These are phyloP conservation scores for Rhagoletis pomonella DNA, from an alignment of 1,140 invertebrate genomes.

Conservation along the genomic window DNA sequence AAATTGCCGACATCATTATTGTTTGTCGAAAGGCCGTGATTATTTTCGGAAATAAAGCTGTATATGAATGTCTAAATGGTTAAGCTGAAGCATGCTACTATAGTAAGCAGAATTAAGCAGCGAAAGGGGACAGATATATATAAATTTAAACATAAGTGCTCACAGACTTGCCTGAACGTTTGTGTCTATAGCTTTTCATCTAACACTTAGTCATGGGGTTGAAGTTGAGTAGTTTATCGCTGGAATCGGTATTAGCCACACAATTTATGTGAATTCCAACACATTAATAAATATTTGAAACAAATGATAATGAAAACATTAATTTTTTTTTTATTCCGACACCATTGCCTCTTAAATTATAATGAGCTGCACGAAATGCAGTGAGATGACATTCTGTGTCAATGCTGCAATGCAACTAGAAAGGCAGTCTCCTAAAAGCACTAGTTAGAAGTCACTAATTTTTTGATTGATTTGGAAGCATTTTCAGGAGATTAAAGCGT, in stretches of 20 bases:
- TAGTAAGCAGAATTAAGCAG: background rate
- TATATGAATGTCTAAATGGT: background rate
- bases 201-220: slow-evolving; percentile 38
- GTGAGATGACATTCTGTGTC: too few species aligned
- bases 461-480: too few species aligned
- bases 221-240: slow-evolving; percentile 43
- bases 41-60: background rate
- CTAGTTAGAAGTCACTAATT: too few species aligned
- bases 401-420: too few species aligned
- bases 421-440: too few species aligned
- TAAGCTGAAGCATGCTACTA: background rate
- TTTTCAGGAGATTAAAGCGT: too few species aligned
- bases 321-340: background rate
- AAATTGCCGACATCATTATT: slow-evolving; percentile 35
- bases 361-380: background rate
- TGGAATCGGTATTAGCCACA: slow-evolving; percentile 19
- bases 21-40: slow-evolving; percentile 6
- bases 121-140: slow-evolving; percentile 6
- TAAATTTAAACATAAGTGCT: too few species aligned
- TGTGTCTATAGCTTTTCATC: background rate
- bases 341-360: background rate
- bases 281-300: slow-evolving; percentile 51
- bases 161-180: too few species aligned
- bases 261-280: slow-evolving; percentile 42
- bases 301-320: slow-evolving; percentile 44